Percentiles rank a stretch among this genome's conserved stretches.
phyloP scores from a whole-genome alignment of 2,113 vertebrate genomes.

The Gnathonemus echidnorhynchus region DNA sequence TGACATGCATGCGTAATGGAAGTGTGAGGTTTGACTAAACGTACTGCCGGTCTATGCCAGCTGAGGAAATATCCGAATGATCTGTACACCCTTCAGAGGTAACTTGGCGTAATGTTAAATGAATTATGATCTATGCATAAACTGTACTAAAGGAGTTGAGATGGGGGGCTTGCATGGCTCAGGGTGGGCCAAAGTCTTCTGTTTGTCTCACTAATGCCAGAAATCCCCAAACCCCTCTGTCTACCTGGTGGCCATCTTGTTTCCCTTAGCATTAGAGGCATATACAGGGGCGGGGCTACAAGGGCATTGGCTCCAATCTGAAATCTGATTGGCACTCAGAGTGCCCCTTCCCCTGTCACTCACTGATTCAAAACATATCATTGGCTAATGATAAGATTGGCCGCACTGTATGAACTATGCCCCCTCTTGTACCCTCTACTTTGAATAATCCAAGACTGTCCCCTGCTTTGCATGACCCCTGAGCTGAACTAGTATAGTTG shows the following conservation, averaged over 20 bases:
- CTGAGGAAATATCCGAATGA: neutral
- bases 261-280: neutral
- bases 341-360: neutral
- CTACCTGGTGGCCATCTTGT: neutral
- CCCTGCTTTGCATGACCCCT: neutral
- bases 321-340: neutral
- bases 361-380: neutral
- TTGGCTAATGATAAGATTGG: neutral
- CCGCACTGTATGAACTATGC: neutral
- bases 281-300: neutral
- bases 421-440: neutral
- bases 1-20: neutral
- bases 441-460: neutral
- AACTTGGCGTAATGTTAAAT: neutral
- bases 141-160: neutral
- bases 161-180: neutral
- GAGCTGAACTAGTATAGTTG: neutral
- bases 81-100: neutral
- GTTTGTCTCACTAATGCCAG: neutral
- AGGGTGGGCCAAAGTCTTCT: neutral
- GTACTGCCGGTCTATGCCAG: neutral
- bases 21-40: neutral
- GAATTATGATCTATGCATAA: neutral
- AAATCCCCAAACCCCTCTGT: neutral
- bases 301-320: neutral